Base-by-base conservation (phyloP, 2,113 vertebrate species). In the Aldabrachelys gigantea region DNA sequence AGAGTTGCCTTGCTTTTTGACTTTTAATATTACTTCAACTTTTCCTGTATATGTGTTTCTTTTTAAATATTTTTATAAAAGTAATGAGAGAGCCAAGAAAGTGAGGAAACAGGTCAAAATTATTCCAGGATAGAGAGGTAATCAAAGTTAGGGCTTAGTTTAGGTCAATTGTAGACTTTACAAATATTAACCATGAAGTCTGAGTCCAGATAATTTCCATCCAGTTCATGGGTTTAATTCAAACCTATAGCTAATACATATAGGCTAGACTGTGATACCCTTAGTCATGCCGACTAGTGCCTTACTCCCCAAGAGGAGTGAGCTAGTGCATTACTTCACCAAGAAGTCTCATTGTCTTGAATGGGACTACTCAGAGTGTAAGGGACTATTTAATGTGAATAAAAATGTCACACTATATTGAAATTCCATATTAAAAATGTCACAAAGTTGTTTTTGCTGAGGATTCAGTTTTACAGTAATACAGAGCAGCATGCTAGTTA, bases 161-260 rank as follows among this genome's bases (percentile, higher is more conserved):
- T 31, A 79, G 47, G 4, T 16, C 27, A 78, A 9, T 21, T n/a
- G 65, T 17, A n/a, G n/a, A 38, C 24, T 25, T 25, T 10, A 72
- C 65, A 78, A 29, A 78, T 12, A 41, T 22, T 10, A 1, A 29
- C 10, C 87, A 38, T 75, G 38, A 79, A 91, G 25, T 16, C 2
- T 79, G 16, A 3, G 59, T 17, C 56, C 13, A 44, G 2, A 1
- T 88, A 79, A 2, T 21, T 29, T 38, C 82, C 59, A 2, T 80
- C n/a, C 4, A 54, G 11, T 49, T 88, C 14, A 11, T 1, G 3
- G 2, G 0, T 84, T 65, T 24, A 1, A 31, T 69, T 69, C 35
- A 16, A 69, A 69, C 16, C 62, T 31, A 14, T 16, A 62, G 13
- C 59, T 62, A 62, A 62, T 62, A 62, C 6, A n/a, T 69, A 17